Percentiles rank a stretch among this genome's conserved stretches.
These are phyloP conservation scores for Trissoscelio sp. DNA, from an alignment of 2,888 invertebrate genomes.

Conservation along the genomic window DNA sequence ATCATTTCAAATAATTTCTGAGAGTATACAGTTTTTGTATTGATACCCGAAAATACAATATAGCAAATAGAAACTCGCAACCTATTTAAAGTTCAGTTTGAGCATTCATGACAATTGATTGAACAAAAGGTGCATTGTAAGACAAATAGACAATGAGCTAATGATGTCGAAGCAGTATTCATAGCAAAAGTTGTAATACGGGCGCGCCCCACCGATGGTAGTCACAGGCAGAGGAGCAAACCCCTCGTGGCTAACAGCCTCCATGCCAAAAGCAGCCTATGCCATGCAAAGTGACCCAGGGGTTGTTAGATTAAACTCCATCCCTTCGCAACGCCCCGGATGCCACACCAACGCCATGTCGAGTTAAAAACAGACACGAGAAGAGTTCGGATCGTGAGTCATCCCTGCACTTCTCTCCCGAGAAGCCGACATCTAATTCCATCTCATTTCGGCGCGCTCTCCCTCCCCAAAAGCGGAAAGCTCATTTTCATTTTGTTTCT, in stretches of 20 bases:
- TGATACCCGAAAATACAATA: too few relatives aligned
- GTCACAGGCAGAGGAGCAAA: slow-evolving; percentile 75
- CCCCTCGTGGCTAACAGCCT: slow-evolving; percentile 77
- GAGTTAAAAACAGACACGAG: slow-evolving; percentile 80
- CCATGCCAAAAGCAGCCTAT: slow-evolving; percentile 73
- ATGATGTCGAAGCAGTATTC: slow-evolving; percentile 71
- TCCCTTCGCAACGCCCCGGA: slow-evolving; percentile 80
- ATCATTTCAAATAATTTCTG: too few relatives aligned
- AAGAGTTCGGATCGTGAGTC: slow-evolving; percentile 79
- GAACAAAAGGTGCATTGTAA: slow-evolving; percentile 29
- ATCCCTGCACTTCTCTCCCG: slow-evolving; percentile 66
- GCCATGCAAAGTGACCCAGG: slow-evolving; percentile 81
- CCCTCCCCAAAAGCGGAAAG: not conserved
- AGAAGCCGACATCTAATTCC: slow-evolving; percentile 53
- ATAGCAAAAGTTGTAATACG: slow-evolving; percentile 76
- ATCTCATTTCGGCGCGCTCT: slow-evolving; percentile 24
- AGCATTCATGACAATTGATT: slow-evolving; percentile 23
- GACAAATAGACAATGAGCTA: slow-evolving; percentile 54
- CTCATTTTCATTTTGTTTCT: slow-evolving; percentile 47
- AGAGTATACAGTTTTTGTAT: too few relatives aligned
- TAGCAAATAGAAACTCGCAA: too few relatives aligned
- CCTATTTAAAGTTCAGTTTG: slow-evolving; percentile 5
- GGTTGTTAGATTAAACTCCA: slow-evolving; percentile 82
- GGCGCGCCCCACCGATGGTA: slow-evolving; percentile 69
- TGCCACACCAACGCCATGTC: slow-evolving; percentile 77